These are phyloP conservation scores for Temnothorax ravouxi DNA, from an alignment of 2,888 invertebrate genomes.

Conservation along the genomic window DNA sequence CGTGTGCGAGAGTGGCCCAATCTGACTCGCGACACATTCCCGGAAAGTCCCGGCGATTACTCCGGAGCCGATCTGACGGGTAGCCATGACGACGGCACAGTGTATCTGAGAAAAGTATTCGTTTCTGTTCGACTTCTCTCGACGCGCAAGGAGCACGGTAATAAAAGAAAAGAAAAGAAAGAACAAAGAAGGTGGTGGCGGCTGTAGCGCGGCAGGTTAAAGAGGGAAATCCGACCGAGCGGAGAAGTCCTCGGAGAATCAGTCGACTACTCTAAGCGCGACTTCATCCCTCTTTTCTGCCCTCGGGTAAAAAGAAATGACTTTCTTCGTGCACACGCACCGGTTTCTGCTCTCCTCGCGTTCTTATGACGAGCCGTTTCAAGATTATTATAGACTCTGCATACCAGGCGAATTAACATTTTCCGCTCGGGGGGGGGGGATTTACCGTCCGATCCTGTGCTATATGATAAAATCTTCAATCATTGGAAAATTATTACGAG, in stretches of 20 bases:
- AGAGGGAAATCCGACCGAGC: slow-evolving; percentile 41
- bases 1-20: slow-evolving; percentile 60
- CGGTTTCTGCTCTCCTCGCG: neutral
- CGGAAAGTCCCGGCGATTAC: slow-evolving; percentile 73
- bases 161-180: slow-evolving; percentile 60
- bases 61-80: slow-evolving; percentile 64
- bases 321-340: slow-evolving; percentile 36
- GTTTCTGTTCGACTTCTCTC: slow-evolving; percentile 59
- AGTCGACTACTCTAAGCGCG: slow-evolving; percentile 46
- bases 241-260: slow-evolving; percentile 22
- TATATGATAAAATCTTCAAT: slow-evolving; percentile 1
- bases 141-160: slow-evolving; percentile 38
- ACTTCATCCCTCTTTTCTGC: slow-evolving; percentile 60
- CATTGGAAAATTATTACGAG: neutral
- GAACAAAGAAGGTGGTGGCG: slow-evolving; percentile 21
- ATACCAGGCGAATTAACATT: slow-evolving; percentile 46
- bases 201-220: slow-evolving; percentile 50
- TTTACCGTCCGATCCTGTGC: neutral
- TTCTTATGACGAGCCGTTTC: slow-evolving; percentile 51
- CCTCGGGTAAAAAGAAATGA: slow-evolving; percentile 46
- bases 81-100: slow-evolving; percentile 82
- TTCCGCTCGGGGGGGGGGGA: neutral
- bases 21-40: slow-evolving; percentile 63
- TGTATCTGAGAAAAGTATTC: slow-evolving; percentile 72
- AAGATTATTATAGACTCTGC: slow-evolving; percentile 46